Evolutionary conservation across 2,888 invertebrate species (phyloP), one percentile per base, ranked within the genome.

Genomic region (Drosophila testacea): DNA sequence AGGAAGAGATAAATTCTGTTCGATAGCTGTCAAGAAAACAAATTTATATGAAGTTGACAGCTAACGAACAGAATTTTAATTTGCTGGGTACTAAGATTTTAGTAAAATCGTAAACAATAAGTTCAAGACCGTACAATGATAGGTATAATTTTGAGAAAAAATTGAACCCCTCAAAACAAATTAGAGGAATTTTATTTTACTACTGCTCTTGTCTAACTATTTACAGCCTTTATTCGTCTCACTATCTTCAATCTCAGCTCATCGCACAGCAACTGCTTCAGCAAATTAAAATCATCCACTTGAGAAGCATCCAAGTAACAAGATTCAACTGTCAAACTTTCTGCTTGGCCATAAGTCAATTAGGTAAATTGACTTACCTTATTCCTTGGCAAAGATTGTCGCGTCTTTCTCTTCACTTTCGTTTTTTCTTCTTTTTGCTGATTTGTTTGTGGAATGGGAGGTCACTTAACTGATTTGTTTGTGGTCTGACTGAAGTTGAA

Each of bases 391-490:
- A 55, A 57, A 69, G 61, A 62, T 64, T 79, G 63, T 74, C 67
- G 69, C 56, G 66, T 62, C 57, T 32, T 32, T 32, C 32, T 5
- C 7, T 30, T 30, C 30, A 7, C 22, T 69, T 67, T 36, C 27
- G 28, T 59, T 50, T 32, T 28, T 6, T 27, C 27, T 32, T 46
- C 50, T 34, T 52, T 44, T 69, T 57, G 38, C 51, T n/a, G 32
- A 34, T 47, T 47, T 28, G 38, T 38, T 10, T 9, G 4, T 11
- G 39, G 48, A 27, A 42, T 9, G 27, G 30, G 36, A 51, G 52
- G 68, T 66, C 85, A 88, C 83, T 84, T 88, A 79, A 74, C 83
- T 83, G 88, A 84, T 84, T 84, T 88, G 83, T 79, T 83, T 77
- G 88, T 79, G 88, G 88, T 48, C 65, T 60, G 60, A 42, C 66